phyloP scores from a whole-genome alignment of 2,113 vertebrate species.

The Takifugu bimaculatus region DNA sequence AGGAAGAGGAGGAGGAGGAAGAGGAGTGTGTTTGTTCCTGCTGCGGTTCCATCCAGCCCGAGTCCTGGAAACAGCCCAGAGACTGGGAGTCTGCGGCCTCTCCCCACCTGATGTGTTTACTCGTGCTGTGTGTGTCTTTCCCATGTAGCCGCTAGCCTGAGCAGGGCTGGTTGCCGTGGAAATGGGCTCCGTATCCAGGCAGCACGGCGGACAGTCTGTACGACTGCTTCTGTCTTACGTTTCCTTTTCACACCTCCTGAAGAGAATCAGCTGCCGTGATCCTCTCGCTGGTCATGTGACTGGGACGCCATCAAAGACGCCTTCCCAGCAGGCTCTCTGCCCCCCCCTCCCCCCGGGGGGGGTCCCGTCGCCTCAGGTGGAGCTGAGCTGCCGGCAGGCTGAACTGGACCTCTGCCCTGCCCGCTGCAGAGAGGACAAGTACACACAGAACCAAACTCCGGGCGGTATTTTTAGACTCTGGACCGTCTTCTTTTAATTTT shows the following conservation, averaged over 20 bases:
- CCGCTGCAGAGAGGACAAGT: constrained; percentile 17
- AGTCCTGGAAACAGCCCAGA: constrained; percentile 39
- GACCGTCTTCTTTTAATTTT: constrained; percentile 48
- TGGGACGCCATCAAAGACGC: neutral
- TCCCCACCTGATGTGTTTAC: constrained; percentile 48
- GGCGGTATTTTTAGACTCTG: constrained; percentile 61
- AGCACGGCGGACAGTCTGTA: neutral
- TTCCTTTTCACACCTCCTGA: constrained; percentile 3
- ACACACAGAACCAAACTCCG: constrained; percentile 50
- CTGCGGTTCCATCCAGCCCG: constrained; percentile 31
- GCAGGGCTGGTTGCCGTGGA: constrained; percentile 41
- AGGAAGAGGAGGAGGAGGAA: constrained; percentile 32
- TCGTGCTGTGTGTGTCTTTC: constrained; percentile 54
- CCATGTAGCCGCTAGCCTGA: constrained; percentile 31
- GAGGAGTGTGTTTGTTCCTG: constrained; percentile 27
- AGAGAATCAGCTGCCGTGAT: constrained; percentile 20
- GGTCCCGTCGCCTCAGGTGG: neutral
- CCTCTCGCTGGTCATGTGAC: constrained; percentile 18
- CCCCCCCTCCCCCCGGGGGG: too few relatives aligned
- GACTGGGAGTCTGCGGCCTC: constrained; percentile 29
- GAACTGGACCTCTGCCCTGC: constrained; percentile 26
- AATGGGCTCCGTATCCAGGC: neutral
- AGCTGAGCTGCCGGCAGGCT: constrained; percentile 20
- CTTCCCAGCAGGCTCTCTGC: neutral
- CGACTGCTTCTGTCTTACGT: neutral